Evolutionary conservation across 1,140 invertebrate genomes (phyloP).

Genomic region (Diachasmimorpha longicaudata): DNA sequence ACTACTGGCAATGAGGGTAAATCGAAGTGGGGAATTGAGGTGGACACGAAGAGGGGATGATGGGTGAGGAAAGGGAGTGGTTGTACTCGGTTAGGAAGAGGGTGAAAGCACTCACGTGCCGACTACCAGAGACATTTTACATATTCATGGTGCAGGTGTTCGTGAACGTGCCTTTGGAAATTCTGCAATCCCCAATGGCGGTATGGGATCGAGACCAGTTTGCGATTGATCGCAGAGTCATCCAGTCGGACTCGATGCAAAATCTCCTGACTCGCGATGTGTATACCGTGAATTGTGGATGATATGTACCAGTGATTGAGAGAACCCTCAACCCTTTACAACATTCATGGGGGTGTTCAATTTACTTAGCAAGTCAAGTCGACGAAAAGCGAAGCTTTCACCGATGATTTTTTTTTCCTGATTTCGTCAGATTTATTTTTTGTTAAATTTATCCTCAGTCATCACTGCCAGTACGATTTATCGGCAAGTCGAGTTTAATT

Average conservation of each 20-base stretch:
- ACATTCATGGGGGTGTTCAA: not conserved
- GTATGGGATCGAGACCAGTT: not conserved
- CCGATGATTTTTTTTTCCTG: not conserved
- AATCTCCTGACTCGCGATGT: not conserved
- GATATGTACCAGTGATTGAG: not conserved
- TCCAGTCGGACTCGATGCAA: not conserved
- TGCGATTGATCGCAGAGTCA: slow-evolving; percentile 11
- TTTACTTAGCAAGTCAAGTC: not conserved
- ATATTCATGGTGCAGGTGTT: slow-evolving; percentile 23
- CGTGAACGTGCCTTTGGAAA: slow-evolving; percentile 7
- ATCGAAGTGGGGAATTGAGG: not conserved
- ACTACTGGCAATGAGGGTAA: not conserved
- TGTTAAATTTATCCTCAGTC: not conserved
- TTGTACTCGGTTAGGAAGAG: not conserved
- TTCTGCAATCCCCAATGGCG: slow-evolving; percentile 4
- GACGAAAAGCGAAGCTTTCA: no score
- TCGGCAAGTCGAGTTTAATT: not conserved
- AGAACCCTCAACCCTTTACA: not conserved
- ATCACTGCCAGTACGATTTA: not conserved
- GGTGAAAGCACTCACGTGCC: slow-evolving; percentile 13
- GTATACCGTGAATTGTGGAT: not conserved
- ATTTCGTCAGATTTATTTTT: not conserved
- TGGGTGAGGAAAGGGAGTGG: not conserved
- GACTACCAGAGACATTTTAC: slow-evolving; percentile 19
- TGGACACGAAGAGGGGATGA: not conserved